phyloP scores from a whole-genome alignment of 2,888 invertebrate species.

The Liodrosophila aerea region DNA sequence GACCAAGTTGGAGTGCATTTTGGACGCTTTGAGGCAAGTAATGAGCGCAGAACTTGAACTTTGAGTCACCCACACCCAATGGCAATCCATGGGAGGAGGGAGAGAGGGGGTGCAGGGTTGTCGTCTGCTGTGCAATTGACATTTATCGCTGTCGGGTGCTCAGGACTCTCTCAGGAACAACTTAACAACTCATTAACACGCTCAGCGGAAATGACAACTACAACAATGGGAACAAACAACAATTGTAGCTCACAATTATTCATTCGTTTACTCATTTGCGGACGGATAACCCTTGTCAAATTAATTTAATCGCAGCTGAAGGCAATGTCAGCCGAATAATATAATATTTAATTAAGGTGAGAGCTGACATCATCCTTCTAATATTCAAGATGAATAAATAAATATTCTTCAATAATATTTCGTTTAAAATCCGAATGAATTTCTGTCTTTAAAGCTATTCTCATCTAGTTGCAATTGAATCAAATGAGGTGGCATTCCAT shows the following conservation, averaged over 20 bases:
- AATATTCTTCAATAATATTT: too few species aligned
- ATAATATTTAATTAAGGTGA: neutral
- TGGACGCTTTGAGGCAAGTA: constrained; percentile 32
- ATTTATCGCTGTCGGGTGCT: constrained; percentile 65
- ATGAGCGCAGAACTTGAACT: constrained; percentile 40
- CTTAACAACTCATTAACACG: constrained; percentile 74
- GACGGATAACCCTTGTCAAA: constrained; percentile 55
- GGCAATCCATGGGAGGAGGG: constrained; percentile 13
- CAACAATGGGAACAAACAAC: constrained; percentile 36
- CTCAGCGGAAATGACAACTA: constrained; percentile 38
- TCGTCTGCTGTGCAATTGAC: constrained; percentile 61
- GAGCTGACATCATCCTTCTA: neutral
- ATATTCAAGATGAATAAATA: too few species aligned
- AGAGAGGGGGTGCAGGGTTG: constrained; percentile 11
- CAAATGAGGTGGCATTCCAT: too few species aligned
- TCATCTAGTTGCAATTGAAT: too few species aligned
- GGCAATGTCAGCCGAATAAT: constrained; percentile 6
- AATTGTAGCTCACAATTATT: constrained; percentile 48
- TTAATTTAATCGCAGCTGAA: constrained; percentile 41
- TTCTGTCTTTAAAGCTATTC: constrained; percentile 2
- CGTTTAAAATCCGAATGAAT: neutral
- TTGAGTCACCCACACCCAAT: constrained; percentile 22
- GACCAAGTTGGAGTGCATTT: constrained; percentile 26
- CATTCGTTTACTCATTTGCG: constrained; percentile 18
- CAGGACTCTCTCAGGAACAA: constrained; percentile 47